Evolutionary conservation across 2,888 invertebrate species (phyloP).

Genomic region (Thecocarcelia acutangulata): DNA sequence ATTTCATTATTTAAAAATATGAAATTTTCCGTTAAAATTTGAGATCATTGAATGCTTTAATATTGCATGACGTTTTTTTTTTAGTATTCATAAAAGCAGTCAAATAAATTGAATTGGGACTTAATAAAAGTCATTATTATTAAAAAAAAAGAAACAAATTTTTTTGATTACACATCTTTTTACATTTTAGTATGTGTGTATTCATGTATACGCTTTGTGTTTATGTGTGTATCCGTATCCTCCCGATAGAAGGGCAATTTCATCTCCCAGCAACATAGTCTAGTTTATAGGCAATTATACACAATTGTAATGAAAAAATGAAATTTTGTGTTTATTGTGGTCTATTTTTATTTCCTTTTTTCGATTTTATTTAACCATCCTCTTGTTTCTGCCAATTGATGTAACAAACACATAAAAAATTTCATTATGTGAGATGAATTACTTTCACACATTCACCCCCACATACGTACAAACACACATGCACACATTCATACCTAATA

Average conservation of each 20-base stretch:
- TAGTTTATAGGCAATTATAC: constrained; percentile 71
- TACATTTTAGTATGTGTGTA: constrained; percentile 13
- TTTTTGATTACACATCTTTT: constrained; percentile 44
- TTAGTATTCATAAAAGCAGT: constrained; percentile 1
- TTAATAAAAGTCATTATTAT: constrained; percentile 59
- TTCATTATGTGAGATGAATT: constrained; percentile 71
- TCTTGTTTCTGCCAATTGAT: constrained; percentile 65
- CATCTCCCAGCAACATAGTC: constrained; percentile 55
- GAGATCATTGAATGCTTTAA: too few species aligned
- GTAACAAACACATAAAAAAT: constrained; percentile 70
- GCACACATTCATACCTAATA: background rate
- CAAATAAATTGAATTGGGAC: constrained; percentile 55
- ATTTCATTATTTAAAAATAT: too few species aligned
- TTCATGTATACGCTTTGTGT: background rate
- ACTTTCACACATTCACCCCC: constrained; percentile 55
- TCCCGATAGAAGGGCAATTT: constrained; percentile 40
- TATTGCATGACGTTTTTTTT: background rate
- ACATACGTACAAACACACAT: background rate
- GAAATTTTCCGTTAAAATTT: too few species aligned
- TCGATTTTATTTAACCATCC: constrained; percentile 45
- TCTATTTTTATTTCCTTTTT: constrained; percentile 68
- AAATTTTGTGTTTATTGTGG: constrained; percentile 70
- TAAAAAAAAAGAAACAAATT: constrained; percentile 50
- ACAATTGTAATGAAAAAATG: constrained; percentile 72
- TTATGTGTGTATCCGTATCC: constrained; percentile 1